Evolutionary conservation across 2,888 invertebrate species (phyloP).

Genomic region (Plebejus argus): DNA sequence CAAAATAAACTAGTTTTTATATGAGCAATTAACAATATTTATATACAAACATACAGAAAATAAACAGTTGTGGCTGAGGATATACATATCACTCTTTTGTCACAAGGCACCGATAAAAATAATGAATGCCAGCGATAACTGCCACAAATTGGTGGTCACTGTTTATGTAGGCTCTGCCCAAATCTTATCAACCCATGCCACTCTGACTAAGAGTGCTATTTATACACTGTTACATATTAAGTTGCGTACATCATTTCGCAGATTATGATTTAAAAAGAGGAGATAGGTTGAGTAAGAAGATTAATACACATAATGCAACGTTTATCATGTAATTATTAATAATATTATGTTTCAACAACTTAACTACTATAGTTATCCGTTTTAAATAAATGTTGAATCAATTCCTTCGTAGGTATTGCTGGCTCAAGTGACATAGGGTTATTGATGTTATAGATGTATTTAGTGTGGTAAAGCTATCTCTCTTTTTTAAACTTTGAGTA

Average conservation of each 20-base stretch:
- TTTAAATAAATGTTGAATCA: too few relatives aligned
- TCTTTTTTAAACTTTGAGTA: neutral
- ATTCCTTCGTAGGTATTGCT: too few relatives aligned
- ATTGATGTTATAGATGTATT: too few relatives aligned
- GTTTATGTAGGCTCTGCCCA: neutral
- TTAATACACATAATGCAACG: too few relatives aligned
- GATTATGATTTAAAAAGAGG: too few relatives aligned
- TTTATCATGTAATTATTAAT: too few relatives aligned
- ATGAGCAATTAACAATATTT: neutral
- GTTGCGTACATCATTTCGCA: neutral
- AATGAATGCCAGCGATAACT: conserved; percentile 35
- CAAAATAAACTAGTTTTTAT: neutral
- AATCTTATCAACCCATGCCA: neutral
- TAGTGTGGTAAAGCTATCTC: too few relatives aligned
- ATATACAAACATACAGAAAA: conserved; percentile 16
- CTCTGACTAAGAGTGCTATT: conserved; percentile 2
- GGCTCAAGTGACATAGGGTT: too few relatives aligned
- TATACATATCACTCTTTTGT: conserved; percentile 37
- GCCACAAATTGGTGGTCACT: conserved; percentile 27
- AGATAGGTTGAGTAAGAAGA: too few relatives aligned
- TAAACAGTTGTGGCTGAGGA: conserved; percentile 4
- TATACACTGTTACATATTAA: neutral
- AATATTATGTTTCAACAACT: too few relatives aligned
- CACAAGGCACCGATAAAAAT: conserved; percentile 39
- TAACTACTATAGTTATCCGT: too few relatives aligned